Conservation (phyloP, 1,140 invertebrate species). For the Gonioctena quinquepunctata region DNA sequence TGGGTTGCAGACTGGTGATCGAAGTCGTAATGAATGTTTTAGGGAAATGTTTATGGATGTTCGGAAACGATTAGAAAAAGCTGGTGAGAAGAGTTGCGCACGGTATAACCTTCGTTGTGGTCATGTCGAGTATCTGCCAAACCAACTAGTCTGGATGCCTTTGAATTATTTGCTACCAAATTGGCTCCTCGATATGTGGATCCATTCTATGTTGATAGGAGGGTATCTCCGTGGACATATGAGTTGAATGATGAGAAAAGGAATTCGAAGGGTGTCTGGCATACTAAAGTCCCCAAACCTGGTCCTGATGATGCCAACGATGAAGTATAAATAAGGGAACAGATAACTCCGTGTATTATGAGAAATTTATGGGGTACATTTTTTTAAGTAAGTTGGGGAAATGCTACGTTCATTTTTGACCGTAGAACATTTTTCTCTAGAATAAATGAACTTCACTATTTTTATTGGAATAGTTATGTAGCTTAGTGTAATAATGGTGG, state of each 20-base stretch:
- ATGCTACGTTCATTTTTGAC: background rate
- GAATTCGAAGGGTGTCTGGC: background rate
- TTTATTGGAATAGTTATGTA: too few relatives aligned
- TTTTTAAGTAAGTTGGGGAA: background rate
- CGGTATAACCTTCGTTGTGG: background rate
- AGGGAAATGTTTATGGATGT: background rate
- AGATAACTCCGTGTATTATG: too few relatives aligned
- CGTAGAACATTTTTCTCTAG: too few relatives aligned
- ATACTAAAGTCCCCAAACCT: background rate
- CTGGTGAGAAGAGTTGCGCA: background rate
- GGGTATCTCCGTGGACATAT: background rate
- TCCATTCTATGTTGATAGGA: background rate
- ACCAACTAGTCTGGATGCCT: slow-evolving; percentile 9
- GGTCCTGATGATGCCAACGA: background rate
- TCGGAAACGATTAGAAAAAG: background rate
- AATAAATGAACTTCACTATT: too few relatives aligned
- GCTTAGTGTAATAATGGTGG: too few relatives aligned
- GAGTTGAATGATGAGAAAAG: background rate
- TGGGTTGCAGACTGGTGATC: background rate
- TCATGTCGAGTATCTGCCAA: background rate
- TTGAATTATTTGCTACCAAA: slow-evolving; percentile 19
- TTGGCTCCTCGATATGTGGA: slow-evolving; percentile 13
- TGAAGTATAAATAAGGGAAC: background rate
- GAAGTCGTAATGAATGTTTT: background rate
- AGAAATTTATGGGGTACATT: background rate